A percentile compares a stretch with the other conserved stretches of the same genome.
Conservation (phyloP, 2,113 vertebrate species). For the Dromas ardeola region DNA sequence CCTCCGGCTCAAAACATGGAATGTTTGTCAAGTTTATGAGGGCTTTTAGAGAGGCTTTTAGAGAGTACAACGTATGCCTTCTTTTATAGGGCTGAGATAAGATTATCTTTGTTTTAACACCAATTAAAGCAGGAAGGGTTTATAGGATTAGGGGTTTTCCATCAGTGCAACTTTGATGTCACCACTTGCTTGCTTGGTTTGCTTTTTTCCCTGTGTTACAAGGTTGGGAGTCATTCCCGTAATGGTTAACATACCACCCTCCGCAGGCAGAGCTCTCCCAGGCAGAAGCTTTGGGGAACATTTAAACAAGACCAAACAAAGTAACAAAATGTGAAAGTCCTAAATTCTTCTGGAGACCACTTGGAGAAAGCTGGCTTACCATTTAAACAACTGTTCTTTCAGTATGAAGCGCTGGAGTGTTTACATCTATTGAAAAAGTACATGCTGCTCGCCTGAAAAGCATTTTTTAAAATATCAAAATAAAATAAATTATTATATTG, state of each 20-base stretch:
- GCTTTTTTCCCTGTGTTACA: not conserved
- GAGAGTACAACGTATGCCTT: not conserved
- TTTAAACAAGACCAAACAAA: conserved; percentile 53
- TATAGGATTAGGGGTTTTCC: conserved; percentile 53
- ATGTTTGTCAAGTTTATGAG: conserved; percentile 64
- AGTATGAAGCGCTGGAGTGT: not conserved
- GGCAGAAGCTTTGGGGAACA: conserved; percentile 4
- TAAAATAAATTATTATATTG: not conserved
- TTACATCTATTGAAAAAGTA: not conserved
- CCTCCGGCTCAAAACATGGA: not conserved
- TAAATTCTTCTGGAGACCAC: not conserved
- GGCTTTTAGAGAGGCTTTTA: conserved; percentile 50
- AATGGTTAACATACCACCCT: not conserved
- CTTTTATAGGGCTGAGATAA: conserved; percentile 57
- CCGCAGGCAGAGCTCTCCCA: not conserved
- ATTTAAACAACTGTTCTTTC: not conserved
- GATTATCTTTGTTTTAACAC: conserved; percentile 70
- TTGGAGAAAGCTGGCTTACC: not conserved
- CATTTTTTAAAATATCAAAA: not conserved
- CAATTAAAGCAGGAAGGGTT: conserved; percentile 64
- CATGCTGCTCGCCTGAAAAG: not conserved
- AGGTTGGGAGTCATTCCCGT: not conserved
- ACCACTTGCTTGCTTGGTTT: not conserved
- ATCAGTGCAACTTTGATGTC: conserved; percentile 52
- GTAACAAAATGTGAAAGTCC: not conserved